Base-by-base conservation (phyloP, 2,797 vertebrate species). In the Triplophysa bombifrons region DNA sequence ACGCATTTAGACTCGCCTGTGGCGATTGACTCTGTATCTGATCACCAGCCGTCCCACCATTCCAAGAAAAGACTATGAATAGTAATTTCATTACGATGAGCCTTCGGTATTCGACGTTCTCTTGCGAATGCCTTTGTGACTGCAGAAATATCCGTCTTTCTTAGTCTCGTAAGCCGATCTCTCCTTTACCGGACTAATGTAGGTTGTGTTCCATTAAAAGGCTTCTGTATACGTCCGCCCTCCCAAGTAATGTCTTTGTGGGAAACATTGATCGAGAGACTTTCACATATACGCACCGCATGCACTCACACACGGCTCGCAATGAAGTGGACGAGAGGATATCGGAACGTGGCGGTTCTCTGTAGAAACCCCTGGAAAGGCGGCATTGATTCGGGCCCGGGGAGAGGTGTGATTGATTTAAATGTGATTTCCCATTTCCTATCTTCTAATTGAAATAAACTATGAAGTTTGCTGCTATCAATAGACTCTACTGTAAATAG, bases 361-460 rank as follows among this genome's bases (percentile, higher is more conserved):
- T 72, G 68, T 73, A 74, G 61, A 72, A 78, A 86, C 86, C 89
- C 75, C 27, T 82, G 80, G 88, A 82, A 82, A 83, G 80, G 77
- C 80, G 72, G 79, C 83, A 89, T 84, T 87, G 89, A 88, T 88
- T 87, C 84, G 80, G 84, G 80, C 88, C 88, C 88, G 70, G 30
- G 83, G 82, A 89, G 84, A 84, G 82, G 69, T 77, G 80, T 78
- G 83, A 89, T 84, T 88, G 89, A 86, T 86, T 86, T 86, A 82
- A 84, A 86, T 80, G 82, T 86, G 85, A 86, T 86, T 86, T 83
- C 83, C 85, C 84, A 85, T 85, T 86, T 86, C 85, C 85, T 85
- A 83, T 83, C 74, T 83, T 68, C 82, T 86, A 86, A 86, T 86
- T 86, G 85, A 86, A 86, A 86, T 86, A 86, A 86, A 86, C 83